Percentiles rank a stretch among this genome's conserved stretches.
These are phyloP conservation scores for Hephaestus fuliginosus DNA, from an alignment of 2,797 vertebrate genomes.

Conservation along the genomic window DNA sequence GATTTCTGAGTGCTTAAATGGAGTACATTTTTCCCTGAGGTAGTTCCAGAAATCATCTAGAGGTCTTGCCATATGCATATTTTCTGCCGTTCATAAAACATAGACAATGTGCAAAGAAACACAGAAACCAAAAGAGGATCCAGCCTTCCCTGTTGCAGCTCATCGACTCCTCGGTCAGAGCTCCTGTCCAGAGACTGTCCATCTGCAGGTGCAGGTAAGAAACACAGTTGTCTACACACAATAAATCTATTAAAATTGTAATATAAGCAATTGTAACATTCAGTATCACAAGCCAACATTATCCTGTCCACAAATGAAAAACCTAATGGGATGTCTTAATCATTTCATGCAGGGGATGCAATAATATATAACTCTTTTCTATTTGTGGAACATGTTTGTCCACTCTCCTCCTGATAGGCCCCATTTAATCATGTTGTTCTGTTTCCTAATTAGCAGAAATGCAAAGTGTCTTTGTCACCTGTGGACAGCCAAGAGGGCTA, in stretches of 20 bases:
- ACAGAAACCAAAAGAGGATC: conserved; percentile 24
- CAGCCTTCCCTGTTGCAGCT: conserved; percentile 29
- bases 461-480: conserved; percentile 90
- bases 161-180: conserved; percentile 31
- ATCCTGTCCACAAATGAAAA: conserved; percentile 66
- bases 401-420: conserved; percentile 81
- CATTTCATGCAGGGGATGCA: conserved; percentile 74
- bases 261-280: conserved; percentile 60
- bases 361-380: conserved; percentile 75
- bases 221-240: conserved; percentile 52
- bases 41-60: conserved; percentile 39
- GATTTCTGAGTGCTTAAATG: conserved; percentile 23
- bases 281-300: conserved; percentile 54
- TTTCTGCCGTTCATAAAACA: conserved; percentile 48
- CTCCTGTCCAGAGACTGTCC: conserved; percentile 37
- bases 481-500: conserved; percentile 89
- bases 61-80: conserved; percentile 58
- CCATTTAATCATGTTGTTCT: conserved; percentile 87
- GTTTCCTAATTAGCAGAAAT: conserved; percentile 89
- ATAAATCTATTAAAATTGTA: conserved; percentile 53
- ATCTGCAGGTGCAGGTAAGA: conserved; percentile 59
- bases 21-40: conserved; percentile 36
- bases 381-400: conserved; percentile 81
- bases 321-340: conserved; percentile 74
- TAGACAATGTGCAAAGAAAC: conserved; percentile 38